These are phyloP conservation scores for Brachynemurus nebulosus DNA, from an alignment of 2,888 invertebrate genomes.

Conservation along the genomic window DNA sequence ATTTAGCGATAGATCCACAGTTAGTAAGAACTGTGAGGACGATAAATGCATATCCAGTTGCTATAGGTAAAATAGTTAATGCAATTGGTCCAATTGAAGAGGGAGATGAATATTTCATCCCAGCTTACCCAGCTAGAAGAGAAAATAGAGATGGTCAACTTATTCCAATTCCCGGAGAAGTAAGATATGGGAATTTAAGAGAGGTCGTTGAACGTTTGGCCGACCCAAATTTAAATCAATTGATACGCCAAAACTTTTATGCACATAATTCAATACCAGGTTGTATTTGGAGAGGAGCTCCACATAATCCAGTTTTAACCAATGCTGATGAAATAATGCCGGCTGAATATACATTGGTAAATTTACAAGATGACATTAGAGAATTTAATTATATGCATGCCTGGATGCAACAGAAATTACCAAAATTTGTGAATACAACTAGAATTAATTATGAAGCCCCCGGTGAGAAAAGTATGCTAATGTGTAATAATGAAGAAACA, in stretches of 20 bases:
- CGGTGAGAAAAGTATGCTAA: no score
- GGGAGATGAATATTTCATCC: neutral
- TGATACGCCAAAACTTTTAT: neutral
- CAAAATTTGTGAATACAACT: no score
- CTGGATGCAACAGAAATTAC: no score
- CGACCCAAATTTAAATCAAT: neutral
- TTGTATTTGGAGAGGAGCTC: neutral
- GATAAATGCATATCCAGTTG: no score
- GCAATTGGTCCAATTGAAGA: neutral
- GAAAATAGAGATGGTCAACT: neutral
- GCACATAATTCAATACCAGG: neutral
- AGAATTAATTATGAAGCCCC: no score
- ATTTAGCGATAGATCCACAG: no score
- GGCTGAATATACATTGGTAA: neutral
- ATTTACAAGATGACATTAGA: neutral
- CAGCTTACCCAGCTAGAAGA: neutral
- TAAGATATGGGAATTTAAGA: neutral
- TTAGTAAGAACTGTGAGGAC: no score
- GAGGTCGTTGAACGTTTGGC: neutral
- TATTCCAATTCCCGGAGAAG: neutral
- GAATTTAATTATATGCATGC: no score
- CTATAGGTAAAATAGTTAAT: neutral
- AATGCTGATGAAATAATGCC: neutral
- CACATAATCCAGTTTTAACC: neutral
- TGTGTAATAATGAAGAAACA: no score